Conservation (phyloP, 1,140 invertebrate genomes). For the Protaetia brevitarsis region DNA sequence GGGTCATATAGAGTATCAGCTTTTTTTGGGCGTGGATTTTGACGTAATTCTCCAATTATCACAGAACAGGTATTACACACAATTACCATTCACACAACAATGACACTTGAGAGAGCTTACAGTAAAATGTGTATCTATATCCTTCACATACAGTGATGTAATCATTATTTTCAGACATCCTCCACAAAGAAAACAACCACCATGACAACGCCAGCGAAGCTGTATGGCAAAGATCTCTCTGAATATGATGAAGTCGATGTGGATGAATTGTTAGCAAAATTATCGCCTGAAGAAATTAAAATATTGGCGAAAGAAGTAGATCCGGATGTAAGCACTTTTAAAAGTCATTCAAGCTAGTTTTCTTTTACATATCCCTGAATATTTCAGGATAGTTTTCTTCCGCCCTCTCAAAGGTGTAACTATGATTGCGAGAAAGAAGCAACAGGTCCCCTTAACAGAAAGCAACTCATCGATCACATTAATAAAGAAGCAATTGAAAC, state of each 20-base stretch:
- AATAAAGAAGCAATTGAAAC: conserved; percentile 97
- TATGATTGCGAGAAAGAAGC: conserved; percentile 93
- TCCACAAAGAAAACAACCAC: conserved; percentile 81
- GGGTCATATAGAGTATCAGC: conserved; percentile 30
- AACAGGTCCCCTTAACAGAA: conserved; percentile 93
- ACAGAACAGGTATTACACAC: conserved; percentile 21
- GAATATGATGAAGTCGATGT: conserved; percentile 96
- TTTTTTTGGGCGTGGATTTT: conserved; percentile 34
- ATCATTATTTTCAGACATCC: conserved; percentile 65
- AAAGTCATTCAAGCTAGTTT: no score
- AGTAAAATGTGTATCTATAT: neutral
- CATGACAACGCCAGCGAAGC: conserved; percentile 82
- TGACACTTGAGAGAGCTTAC: neutral
- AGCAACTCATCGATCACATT: conserved; percentile 95
- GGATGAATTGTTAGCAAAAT: conserved; percentile 89
- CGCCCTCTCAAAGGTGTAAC: conserved; percentile 91
- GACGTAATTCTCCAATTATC: conserved; percentile 21
- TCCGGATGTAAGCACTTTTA: conserved; percentile 85
- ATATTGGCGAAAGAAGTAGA: conserved; percentile 98
- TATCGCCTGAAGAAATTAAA: conserved; percentile 94
- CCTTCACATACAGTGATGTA: neutral
- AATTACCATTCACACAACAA: neutral
- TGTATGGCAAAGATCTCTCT: conserved; percentile 90
- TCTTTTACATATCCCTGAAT: neutral
- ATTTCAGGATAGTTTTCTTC: conserved; percentile 91